A percentile compares a stretch with the other conserved stretches of the same genome.
Evolutionary conservation across 2,113 vertebrate species (phyloP).

Genomic region (Triplophysa tibetana): DNA sequence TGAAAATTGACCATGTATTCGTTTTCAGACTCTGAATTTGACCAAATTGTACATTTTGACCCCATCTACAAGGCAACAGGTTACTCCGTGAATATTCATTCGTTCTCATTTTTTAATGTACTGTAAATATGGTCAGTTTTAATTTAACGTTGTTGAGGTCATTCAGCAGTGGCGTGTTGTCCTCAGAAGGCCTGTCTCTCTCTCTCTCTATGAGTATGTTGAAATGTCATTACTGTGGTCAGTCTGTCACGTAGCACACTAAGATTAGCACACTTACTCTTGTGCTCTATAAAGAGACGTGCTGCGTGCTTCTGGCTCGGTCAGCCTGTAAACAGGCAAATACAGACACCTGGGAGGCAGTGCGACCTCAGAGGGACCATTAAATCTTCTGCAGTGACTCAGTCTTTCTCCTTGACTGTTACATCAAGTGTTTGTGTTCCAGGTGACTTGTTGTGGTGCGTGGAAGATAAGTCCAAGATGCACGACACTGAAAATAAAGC

Average conservation of each 20-base stretch:
- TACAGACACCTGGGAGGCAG: not conserved
- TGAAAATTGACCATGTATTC: no score
- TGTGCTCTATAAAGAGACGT: slow-evolving; percentile 33
- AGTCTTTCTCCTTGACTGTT: slow-evolving; percentile 17
- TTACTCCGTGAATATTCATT: no score
- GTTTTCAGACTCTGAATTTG: no score
- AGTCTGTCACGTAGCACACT: slow-evolving; percentile 3
- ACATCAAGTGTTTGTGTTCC: not conserved
- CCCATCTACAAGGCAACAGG: no score
- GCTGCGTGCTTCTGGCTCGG: not conserved
- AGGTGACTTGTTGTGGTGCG: not conserved
- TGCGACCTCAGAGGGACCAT: not conserved
- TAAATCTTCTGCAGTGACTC: slow-evolving; percentile 24
- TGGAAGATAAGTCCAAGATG: not conserved
- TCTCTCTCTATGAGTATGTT: not conserved
- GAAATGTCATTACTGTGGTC: not conserved
- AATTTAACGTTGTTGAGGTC: not conserved
- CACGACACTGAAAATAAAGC: no score
- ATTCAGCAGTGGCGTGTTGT: not conserved
- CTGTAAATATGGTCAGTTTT: not conserved
- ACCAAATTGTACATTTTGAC: no score
- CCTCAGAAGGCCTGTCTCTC: not conserved
- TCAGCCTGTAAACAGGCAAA: slow-evolving; percentile 12
- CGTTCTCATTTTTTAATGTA: no score
- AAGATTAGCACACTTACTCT: slow-evolving; percentile 22